Percentiles rank a stretch among this genome's conserved stretches.
Conservation (phyloP, 2,888 invertebrate genomes). For the Orchesellides sinensis region DNA sequence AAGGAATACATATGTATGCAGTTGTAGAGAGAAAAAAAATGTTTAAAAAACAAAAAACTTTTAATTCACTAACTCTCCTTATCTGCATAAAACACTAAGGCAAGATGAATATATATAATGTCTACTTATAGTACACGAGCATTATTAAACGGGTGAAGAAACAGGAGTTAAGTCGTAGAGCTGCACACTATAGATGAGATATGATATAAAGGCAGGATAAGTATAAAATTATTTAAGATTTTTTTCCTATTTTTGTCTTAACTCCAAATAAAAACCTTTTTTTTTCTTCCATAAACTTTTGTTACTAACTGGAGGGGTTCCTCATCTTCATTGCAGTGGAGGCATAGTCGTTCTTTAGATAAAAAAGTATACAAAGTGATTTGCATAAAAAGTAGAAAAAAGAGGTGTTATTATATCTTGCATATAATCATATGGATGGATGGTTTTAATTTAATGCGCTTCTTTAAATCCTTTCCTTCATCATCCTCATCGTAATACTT, state of each 20-base stretch:
- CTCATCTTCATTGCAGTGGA: neutral
- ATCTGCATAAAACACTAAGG: neutral
- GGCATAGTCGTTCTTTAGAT: neutral
- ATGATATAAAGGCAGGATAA: neutral
- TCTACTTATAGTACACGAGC: neutral
- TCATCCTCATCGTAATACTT: neutral
- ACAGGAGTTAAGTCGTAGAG: neutral
- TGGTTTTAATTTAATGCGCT: conserved; percentile 44
- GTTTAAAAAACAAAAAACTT: conserved; percentile 21
- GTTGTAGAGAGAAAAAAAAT: conserved; percentile 14
- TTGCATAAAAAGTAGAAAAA: conserved; percentile 46
- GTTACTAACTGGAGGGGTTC: conserved; percentile 18
- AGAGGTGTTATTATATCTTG: conserved; percentile 51
- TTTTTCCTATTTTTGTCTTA: conserved; percentile 46
- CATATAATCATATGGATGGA: conserved; percentile 39
- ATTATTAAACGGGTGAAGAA: neutral
- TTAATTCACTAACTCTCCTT: conserved; percentile 44
- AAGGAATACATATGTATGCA: conserved; percentile 21
- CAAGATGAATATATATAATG: neutral
- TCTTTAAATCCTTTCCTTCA: neutral
- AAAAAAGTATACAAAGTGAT: conserved; percentile 34
- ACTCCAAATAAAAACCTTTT: conserved; percentile 24
- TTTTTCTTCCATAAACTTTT: conserved; percentile 9
- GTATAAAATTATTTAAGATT: conserved; percentile 16
- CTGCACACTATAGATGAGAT: conserved; percentile 7